Base-by-base conservation (phyloP, 2,797 vertebrate species). In the Clarias platycephalus region DNA sequence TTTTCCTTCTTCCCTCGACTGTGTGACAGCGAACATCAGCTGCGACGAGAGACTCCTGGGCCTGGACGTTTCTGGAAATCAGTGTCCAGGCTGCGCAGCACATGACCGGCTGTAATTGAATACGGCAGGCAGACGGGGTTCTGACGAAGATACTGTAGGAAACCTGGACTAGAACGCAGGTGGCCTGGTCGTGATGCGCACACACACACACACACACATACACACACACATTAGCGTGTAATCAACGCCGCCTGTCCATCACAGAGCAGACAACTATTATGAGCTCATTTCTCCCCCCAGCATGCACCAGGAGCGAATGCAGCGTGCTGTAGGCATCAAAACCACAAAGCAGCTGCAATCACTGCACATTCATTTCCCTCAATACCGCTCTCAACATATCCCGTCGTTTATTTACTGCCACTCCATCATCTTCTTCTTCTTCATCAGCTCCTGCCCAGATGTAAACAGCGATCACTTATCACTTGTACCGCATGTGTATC, bases 61-160 rank as follows among this genome's bases (percentile, higher is more conserved):
- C 84, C 44, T 28, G 26, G 71, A 16, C 22, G 24, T 67, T 79
- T 67, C 78, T 81, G 53, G 81, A 72, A 83, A 82, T 76, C 62
- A 20, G 63, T 31, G 62, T 67, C n/a, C 60, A 62, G 53, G 58
- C 72, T 31, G 49, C 34, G 74, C 16, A 37, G 68, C 81, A 70
- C 55, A 53, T 74, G 68, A 71, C 34, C 60, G 70, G 77, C 70
- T 68, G 75, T 85, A 88, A 89, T 90, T 87, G 88, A 88, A 85
- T 87, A 86, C 87, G 85, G 68, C 88, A 88, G 87, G 74, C 76
- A 83, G 76, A 86, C 64, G 13, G 44, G 81, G 80, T 63, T 81
- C 86, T 83, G 86, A 87, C 79, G 55, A 80, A 85, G 71, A 49
- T 49, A 13, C 44, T 49, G 22, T 37, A 71, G 82, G 75, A 88